These are phyloP conservation scores for Morpho helenor DNA, from an alignment of 2,888 invertebrate genomes.

Conservation along the genomic window DNA sequence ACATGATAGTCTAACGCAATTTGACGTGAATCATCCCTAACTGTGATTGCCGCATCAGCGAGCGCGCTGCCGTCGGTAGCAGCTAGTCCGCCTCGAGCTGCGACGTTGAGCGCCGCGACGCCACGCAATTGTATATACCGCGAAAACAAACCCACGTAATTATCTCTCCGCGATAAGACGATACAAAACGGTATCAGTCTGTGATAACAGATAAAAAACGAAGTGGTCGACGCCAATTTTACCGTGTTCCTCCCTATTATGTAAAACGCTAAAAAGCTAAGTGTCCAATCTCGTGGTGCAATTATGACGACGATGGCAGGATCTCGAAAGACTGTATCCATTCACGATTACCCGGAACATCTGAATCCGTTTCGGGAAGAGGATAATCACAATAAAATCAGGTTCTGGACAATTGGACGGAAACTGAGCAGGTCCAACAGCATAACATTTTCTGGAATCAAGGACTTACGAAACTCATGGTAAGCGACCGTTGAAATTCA, in stretches of 20 bases:
- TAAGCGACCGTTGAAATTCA: constrained; percentile 42
- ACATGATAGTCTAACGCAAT: too few species aligned
- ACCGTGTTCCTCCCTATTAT: constrained; percentile 53
- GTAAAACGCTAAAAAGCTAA: constrained; percentile 56
- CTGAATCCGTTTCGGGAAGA: constrained; percentile 87
- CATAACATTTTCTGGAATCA: constrained; percentile 80
- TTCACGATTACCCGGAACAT: constrained; percentile 87
- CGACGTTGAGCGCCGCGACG: constrained; percentile 56
- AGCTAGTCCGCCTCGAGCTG: constrained; percentile 51
- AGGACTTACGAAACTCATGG: constrained; percentile 80
- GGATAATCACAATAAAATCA: constrained; percentile 80
- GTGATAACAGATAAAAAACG: constrained; percentile 70
- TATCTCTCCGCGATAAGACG: constrained; percentile 69
- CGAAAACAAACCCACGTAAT: constrained; percentile 65
- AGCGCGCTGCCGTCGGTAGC: constrained; percentile 15
- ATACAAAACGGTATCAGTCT: constrained; percentile 60
- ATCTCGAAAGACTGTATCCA: constrained; percentile 74
- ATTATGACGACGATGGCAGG: constrained; percentile 64
- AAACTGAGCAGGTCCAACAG: constrained; percentile 79
- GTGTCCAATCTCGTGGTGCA: constrained; percentile 38
- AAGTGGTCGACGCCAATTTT: constrained; percentile 61
- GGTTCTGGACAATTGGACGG: constrained; percentile 80
- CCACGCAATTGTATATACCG: constrained; percentile 30
- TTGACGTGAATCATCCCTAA: constrained; percentile 10
- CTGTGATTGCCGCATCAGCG: constrained; percentile 28